Evolutionary conservation across 2,888 invertebrate genomes (phyloP).

Genomic region (Diarsia rubi): DNA sequence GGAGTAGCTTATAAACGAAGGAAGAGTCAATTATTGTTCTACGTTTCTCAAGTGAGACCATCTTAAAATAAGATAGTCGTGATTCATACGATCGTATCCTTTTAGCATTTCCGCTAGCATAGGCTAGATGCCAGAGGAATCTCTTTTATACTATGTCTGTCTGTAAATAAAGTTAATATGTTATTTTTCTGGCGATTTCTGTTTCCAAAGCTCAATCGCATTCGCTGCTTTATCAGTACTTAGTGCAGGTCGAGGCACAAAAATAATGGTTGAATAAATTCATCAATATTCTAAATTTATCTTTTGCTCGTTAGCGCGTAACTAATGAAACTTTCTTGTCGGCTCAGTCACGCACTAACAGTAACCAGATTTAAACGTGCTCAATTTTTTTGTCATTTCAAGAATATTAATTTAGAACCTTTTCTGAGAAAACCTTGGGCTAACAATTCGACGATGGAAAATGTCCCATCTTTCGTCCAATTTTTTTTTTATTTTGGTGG

Average conservation of each 20-base stretch:
- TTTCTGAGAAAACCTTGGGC: background rate
- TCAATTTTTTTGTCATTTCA: constrained; percentile 22
- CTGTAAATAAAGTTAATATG: no score
- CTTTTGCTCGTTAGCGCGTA: constrained; percentile 12
- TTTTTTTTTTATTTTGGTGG: background rate
- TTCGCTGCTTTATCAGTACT: background rate
- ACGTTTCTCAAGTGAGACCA: background rate
- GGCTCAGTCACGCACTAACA: constrained; percentile 27
- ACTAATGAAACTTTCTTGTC: constrained; percentile 39
- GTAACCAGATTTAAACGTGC: constrained; percentile 26
- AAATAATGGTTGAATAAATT: background rate
- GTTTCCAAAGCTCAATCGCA: background rate
- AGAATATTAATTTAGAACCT: constrained; percentile 23
- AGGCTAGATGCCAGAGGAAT: no score
- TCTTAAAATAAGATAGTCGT: background rate
- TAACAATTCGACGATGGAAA: no score
- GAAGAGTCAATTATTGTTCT: background rate
- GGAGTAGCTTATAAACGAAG: background rate
- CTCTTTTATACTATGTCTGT: no score
- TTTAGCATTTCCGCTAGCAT: no score
- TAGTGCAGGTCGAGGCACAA: background rate
- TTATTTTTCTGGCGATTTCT: no score
- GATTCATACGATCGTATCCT: no score
- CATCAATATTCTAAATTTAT: constrained; percentile 6
- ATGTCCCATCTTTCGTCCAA: no score